phyloP scores from a whole-genome alignment of 1,140 invertebrate species.

The Temnothorax nylanderi region DNA sequence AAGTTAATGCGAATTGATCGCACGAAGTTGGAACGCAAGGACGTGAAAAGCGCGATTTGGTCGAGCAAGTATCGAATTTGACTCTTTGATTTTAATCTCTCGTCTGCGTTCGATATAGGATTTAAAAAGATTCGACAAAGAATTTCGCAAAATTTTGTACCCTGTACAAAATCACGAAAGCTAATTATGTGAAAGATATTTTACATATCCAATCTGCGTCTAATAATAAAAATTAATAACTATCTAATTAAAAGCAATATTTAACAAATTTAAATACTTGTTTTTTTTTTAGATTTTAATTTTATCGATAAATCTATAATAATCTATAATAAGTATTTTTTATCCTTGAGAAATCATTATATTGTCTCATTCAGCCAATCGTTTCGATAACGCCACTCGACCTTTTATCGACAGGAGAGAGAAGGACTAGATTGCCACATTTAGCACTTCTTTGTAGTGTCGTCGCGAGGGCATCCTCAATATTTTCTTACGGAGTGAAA shows the following conservation, averaged over 20 bases:
- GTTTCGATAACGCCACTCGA: conserved; percentile 6
- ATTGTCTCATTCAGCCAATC: neutral
- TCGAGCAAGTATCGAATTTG: neutral
- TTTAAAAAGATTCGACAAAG: neutral
- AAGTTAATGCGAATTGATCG: conserved; percentile 45
- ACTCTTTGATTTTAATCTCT: conserved; percentile 24
- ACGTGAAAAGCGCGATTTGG: conserved; percentile 25
- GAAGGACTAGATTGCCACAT: conserved; percentile 41
- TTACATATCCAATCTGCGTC: neutral
- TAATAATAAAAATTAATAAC: neutral
- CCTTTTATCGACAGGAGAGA: conserved; percentile 1
- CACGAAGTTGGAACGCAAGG: conserved; percentile 18
- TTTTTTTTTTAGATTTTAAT: neutral
- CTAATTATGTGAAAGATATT: neutral
- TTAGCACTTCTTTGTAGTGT: conserved; percentile 37
- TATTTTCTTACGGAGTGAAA: conserved; percentile 71
- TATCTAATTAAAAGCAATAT: neutral
- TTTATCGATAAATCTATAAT: neutral
- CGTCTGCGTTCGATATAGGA: neutral
- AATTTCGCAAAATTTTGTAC: neutral
- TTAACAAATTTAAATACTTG: neutral
- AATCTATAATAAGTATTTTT: neutral
- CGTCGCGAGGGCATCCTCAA: conserved; percentile 50
- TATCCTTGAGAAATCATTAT: neutral
- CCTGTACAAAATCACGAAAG: neutral